A percentile compares a stretch with the other conserved stretches of the same genome.
These are phyloP conservation scores for sheep (Ovis aries) DNA, from an alignment of 2,113 vertebrate species.

Conservation along the genomic window DNA sequence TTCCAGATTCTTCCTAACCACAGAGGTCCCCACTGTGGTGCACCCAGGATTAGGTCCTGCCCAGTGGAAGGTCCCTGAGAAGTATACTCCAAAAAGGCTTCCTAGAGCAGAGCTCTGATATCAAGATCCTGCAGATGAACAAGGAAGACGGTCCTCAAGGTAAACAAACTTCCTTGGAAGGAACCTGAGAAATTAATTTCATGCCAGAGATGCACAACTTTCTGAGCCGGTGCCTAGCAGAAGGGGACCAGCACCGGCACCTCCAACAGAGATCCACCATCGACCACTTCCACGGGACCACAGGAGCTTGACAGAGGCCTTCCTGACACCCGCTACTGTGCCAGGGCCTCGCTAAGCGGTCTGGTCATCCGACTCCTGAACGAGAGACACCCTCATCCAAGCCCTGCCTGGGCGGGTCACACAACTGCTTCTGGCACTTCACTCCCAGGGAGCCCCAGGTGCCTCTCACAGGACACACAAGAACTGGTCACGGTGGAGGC, in stretches of 20 bases:
- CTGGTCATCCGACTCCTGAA: not conserved
- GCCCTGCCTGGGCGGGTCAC: accelerated
- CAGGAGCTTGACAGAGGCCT: not conserved
- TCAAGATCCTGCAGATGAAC: not conserved
- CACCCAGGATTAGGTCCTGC: not conserved
- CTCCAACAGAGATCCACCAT: not conserved
- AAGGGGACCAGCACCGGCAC: not conserved
- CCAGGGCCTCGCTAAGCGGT: not conserved
- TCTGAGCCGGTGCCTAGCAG: not conserved
- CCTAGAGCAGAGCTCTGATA: not conserved
- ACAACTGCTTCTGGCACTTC: not conserved
- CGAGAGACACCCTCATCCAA: not conserved
- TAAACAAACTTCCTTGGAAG: not conserved
- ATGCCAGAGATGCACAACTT: accelerated
- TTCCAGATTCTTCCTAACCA: not conserved
- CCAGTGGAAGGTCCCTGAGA: not conserved
- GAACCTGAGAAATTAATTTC: not conserved
- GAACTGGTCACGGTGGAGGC: not conserved
- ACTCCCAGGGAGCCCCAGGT: not conserved
- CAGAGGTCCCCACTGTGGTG: not conserved
- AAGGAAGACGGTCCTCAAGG: not conserved
- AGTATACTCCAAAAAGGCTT: not conserved
- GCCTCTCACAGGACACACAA: not conserved
- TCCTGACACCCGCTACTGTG: accelerated
- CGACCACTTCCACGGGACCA: not conserved